Base-by-base conservation (phyloP, 1,140 invertebrate genomes). In the Drosophila prosaltans region DNA sequence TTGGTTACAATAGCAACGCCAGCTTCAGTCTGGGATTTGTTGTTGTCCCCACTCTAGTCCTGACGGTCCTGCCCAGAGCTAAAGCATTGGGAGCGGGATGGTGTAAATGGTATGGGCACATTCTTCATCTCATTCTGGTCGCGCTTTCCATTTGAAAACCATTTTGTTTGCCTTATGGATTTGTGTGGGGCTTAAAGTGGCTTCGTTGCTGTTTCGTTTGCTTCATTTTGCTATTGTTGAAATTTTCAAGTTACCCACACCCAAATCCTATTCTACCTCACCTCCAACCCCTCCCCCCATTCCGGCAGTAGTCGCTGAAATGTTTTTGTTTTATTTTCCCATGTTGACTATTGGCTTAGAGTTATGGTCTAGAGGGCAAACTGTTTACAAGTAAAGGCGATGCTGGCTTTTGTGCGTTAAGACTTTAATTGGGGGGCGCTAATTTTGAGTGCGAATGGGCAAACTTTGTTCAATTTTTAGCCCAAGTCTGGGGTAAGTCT, bases 141-240 rank as follows among this genome's bases (percentile, higher is more conserved):
- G 75, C 75, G 78, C 84, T 88, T 75, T 89, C 83, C 80, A 84
- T 88, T 88, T 84, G 84, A 88, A 88, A 88, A 84, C 84, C 84
- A 84, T 89, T 88, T 89, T 91, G 88, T 91, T 91, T 91, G 88
- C 88, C 72, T 91, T 91, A 91, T 91, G 88, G 88, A 91, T 91
- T 91, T 91, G 83, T 51, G 57, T 71, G 66, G 75, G 81, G 88
- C 88, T 91, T 91, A 91, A 91, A 91, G 88, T 91, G 88, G 80
- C 88, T 91, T 88, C 88, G 78, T 79, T 77, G 85, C 80, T 74
- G 85, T 78, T 90, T 86, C 81, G 85, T 90, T 90, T 90, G 84
- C 84, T 78, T 84, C 80, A 89, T 88, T 88, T 88, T 86, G 83
- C 83, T 88, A 86, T 86, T 86, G 83, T 86, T 86, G 74, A 88